Base-by-base conservation (phyloP, 2,797 vertebrate species). In the Poecilia picta region DNA sequence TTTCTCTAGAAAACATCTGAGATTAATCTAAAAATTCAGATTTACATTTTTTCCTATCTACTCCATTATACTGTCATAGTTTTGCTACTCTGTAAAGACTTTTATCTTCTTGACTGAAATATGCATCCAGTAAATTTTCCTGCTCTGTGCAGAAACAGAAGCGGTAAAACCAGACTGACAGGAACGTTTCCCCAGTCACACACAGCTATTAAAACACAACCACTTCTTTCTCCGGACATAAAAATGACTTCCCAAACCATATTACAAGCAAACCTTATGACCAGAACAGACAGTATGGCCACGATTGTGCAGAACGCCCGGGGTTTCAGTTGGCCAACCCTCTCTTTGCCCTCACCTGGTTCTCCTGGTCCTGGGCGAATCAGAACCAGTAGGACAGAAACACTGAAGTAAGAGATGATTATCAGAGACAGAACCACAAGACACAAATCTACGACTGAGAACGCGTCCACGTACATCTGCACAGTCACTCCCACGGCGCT, bases 351-450 rank as follows among this genome's bases (percentile, higher is more conserved):
- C 8, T 7, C 39, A 43, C 46, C 66, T 47, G 78, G 45, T 2
- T 78, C 46, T 23, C 73, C 77, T 0, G 73, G 81, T 3, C 36
- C 23, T 51, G 81, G 73, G 6, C 71, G 46, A 39, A 79, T 41
- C 57, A 83, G 45, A 46, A 79, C 77, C n/a, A 20, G 39, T 33
- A 83, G 81, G 72, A 76, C 73, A 66, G 77, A 76, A 36, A 83
- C 1, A 6, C 77, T 79, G 43, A 71, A 76, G 57, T 46, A 83
- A 20, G 39, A 73, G 12, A 75, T 20, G 13, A 59, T 5, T 11
- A 16, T 57, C 1, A 82, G 43, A 33, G 76, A 51, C 10, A 47
- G 45, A 15, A 55, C 49, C 55, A 78, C n/a, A 12, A 78, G 4
- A 28, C 73, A 72, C 25, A 82, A n/a, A 79, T 78, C 73, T 25